Evolutionary conservation across 2,888 invertebrate species (phyloP), one percentile per base, ranked within the genome.

Genomic region (Notodonta ziczac): DNA sequence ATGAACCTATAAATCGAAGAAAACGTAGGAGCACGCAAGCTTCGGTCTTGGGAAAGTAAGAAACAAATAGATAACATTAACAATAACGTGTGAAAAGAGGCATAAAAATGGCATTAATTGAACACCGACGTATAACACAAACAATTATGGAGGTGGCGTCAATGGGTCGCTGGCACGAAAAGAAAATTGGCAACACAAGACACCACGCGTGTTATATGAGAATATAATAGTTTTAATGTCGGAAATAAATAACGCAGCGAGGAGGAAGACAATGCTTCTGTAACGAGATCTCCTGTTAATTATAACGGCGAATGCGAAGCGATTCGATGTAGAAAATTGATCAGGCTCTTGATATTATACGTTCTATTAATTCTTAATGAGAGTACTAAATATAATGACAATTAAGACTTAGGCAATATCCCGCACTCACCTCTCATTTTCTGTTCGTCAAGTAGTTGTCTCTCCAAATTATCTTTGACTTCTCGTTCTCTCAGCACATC

Each of bases 401-500:
- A 42, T 9, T 42, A 8, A 42, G 12, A 42, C 5, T 42, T 42
- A 42, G 4, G 1, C 10, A 42, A 12, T 4, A 42, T 24, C 0
- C n/a, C 4, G n/a, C 35, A 95, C 97, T 96, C 93, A 99, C 99
- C 97, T 96, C 98, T 96, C 89, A 97, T 96, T 95, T 98, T 98
- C 94, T 98, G 97, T 91, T 99, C 98, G 86, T 98, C 98, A 77
- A 96, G 94, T 68, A 99, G 95, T 94, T 98, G 98, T 90, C 98
- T 96, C 93, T 99, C 98, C 83, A 98, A 91, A 84, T 97, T 98
- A 93, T 98, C 98, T 94, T 98, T 97, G 67, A 98, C 96, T 94
- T 98, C 98, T 82, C 98, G 94, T 93, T 99, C 98, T 82, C 98
- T 95, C 73, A 98, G 94, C 68, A 98, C 96, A 91, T 98, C 98